These are phyloP conservation scores for Ptyas mucosa DNA, from an alignment of 2,113 vertebrate genomes.

Conservation along the genomic window DNA sequence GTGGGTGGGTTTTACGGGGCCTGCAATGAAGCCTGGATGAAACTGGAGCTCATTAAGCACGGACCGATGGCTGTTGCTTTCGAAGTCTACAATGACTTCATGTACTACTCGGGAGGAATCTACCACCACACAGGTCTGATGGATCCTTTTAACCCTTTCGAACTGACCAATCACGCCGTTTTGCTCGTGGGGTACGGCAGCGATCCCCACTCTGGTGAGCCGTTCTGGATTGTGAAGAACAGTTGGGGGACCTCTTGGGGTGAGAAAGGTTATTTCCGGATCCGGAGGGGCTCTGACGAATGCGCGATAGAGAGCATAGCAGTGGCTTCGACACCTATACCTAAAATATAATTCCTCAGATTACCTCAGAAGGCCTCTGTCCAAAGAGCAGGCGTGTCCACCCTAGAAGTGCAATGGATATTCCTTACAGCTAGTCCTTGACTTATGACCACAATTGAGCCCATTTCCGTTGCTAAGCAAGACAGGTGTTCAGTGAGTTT, in stretches of 20 bases:
- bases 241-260: constrained; percentile 90
- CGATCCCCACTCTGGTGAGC: constrained; percentile 74
- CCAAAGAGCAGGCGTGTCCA: not conserved
- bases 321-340: constrained; percentile 78
- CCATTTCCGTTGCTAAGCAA: not conserved
- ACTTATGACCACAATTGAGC: not conserved
- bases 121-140: constrained; percentile 88
- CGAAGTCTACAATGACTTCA: constrained; percentile 89
- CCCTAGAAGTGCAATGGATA: not conserved
- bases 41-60: constrained; percentile 79
- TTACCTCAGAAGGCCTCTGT: not conserved
- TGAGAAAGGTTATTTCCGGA: constrained; percentile 89
- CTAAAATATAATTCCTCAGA: constrained; percentile 67
- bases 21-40: constrained; percentile 91
- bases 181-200: constrained; percentile 89
- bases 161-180: constrained; percentile 93
- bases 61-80: constrained; percentile 88
- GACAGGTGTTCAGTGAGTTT: not conserved
- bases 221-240: constrained; percentile 96
- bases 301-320: constrained; percentile 94
- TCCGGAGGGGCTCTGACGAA: constrained; percentile 87
- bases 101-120: constrained; percentile 81
- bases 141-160: constrained; percentile 86
- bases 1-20: constrained; percentile 94
- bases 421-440: not conserved